Evolutionary conservation across 64 coral and sea anemone genomes (phyloP).

Genomic region (Dendrophyllia cribrosa): DNA sequence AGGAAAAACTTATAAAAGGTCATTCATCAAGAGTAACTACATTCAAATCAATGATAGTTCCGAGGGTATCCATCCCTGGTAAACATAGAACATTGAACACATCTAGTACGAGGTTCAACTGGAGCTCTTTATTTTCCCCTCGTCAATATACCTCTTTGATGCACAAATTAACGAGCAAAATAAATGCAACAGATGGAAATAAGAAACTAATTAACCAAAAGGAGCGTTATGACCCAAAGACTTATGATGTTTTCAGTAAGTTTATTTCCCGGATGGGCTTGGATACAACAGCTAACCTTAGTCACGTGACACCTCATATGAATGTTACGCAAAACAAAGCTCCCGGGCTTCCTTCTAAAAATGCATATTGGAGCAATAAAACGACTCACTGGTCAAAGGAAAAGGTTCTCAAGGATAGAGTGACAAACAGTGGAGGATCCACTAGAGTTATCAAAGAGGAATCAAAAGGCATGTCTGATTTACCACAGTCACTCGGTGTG

Average conservation of each 20-base stretch:
- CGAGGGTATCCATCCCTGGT: constrained; percentile 4
- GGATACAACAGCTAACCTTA: background rate
- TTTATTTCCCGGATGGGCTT: background rate
- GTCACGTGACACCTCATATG: background rate
- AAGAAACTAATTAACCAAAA: background rate
- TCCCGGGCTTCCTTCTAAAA: background rate
- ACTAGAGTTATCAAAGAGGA: background rate
- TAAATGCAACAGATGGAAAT: background rate
- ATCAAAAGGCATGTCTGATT: background rate
- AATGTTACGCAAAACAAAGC: background rate
- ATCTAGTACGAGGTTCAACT: background rate
- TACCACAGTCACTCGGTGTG: background rate
- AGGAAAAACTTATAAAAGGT: background rate
- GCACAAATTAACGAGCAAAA: background rate
- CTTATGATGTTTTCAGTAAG: background rate
- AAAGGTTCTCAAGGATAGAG: too few species aligned
- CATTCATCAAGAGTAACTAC: background rate
- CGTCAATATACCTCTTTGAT: background rate
- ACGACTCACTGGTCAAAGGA: background rate
- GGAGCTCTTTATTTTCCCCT: background rate
- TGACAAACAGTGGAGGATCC: background rate
- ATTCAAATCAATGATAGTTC: background rate
- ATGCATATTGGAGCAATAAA: background rate
- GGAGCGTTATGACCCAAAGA: background rate
- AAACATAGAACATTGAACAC: background rate